Percentiles rank a stretch among this genome's conserved stretches.
These are phyloP conservation scores for Holotrichia oblita DNA, from an alignment of 1,140 invertebrate genomes.

Conservation along the genomic window DNA sequence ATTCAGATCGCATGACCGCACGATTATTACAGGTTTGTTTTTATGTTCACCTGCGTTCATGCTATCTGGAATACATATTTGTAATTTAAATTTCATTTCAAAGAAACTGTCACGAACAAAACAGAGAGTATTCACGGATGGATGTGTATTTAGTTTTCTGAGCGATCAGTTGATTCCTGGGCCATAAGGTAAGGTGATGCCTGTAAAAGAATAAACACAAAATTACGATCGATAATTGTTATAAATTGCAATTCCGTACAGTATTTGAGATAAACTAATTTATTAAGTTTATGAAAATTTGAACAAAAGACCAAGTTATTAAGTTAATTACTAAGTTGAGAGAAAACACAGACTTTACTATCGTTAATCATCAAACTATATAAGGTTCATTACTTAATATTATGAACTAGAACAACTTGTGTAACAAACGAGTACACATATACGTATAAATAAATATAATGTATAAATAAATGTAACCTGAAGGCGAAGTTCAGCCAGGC, in stretches of 20 bases:
- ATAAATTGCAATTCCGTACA: background rate
- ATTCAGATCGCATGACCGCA: background rate
- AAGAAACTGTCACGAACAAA: background rate
- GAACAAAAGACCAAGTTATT: no score
- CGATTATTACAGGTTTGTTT: background rate
- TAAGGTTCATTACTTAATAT: no score
- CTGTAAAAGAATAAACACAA: slow-evolving; percentile 38
- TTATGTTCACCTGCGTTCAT: background rate
- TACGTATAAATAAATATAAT: no score
- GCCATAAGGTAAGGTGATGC: slow-evolving; percentile 39
- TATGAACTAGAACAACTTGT: no score
- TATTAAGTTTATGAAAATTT: background rate
- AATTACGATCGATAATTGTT: no score
- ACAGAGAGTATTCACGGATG: background rate
- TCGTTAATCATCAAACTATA: no score
- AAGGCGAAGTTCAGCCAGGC: no score
- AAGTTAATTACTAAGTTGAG: no score
- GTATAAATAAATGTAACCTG: no score
- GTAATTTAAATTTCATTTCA: slow-evolving; percentile 7
- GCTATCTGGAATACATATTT: slow-evolving; percentile 8
- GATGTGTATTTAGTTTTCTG: slow-evolving; percentile 38
- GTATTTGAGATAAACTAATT: background rate
- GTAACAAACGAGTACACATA: no score
- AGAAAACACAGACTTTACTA: no score
- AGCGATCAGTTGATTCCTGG: slow-evolving; percentile 36